Percentiles rank a stretch among this genome's conserved stretches.
Evolutionary conservation across 1,140 invertebrate species (phyloP).

Genomic region (Tetramorium simillimum): DNA sequence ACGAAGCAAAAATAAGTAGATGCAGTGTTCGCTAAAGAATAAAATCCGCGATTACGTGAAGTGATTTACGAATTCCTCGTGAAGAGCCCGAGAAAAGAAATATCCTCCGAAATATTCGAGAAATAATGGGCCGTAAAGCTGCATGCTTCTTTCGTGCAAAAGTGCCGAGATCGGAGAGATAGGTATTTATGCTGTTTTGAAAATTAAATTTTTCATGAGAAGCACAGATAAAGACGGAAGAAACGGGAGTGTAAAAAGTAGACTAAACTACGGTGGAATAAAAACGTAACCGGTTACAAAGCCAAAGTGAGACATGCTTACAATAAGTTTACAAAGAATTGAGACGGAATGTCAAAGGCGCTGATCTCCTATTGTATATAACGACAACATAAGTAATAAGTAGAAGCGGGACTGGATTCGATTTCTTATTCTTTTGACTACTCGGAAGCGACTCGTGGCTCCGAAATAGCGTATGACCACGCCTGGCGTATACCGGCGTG

Average conservation of each 20-base stretch:
- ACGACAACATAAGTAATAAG: background rate
- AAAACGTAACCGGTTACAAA: background rate
- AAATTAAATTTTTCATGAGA: slow-evolving; percentile 10
- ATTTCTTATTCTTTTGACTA: slow-evolving; percentile 20
- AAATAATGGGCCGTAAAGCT: background rate
- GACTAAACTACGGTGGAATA: background rate
- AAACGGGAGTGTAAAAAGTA: background rate
- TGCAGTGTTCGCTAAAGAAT: background rate
- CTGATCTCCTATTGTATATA: background rate
- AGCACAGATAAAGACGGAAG: background rate
- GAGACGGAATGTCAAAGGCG: slow-evolving; percentile 1
- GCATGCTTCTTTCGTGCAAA: background rate
- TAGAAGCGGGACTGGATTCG: background rate
- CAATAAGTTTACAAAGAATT: slow-evolving; percentile 15
- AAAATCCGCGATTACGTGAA: background rate
- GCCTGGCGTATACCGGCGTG: slow-evolving; percentile 21
- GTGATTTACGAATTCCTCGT: background rate
- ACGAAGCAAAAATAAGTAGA: background rate
- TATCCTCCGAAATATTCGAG: too few relatives aligned
- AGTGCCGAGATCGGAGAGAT: background rate
- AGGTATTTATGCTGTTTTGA: background rate
- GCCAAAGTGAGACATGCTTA: background rate
- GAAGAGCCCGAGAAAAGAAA: background rate
- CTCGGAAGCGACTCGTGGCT: background rate
- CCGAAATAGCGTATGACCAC: slow-evolving; percentile 38